A percentile compares a stretch with the other conserved stretches of the same genome.
These are phyloP conservation scores for Hippocampus mohnikei DNA, from an alignment of 2,113 vertebrate genomes.

Conservation along the genomic window DNA sequence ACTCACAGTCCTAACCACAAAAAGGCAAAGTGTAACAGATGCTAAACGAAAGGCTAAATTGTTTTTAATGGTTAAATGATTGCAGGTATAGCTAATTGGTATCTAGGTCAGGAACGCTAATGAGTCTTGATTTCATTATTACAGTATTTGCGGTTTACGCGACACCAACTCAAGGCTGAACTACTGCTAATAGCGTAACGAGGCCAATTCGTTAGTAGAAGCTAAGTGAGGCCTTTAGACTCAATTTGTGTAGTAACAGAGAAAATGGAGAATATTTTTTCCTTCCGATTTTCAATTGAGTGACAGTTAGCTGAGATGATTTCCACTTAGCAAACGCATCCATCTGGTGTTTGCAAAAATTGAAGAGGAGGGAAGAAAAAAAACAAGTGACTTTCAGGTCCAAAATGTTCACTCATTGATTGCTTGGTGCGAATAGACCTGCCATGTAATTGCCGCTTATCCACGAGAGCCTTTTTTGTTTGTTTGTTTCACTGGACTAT, in stretches of 20 bases:
- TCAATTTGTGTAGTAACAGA: not conserved
- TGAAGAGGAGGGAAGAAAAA: not conserved
- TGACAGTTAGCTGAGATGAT: slow-evolving; percentile 2
- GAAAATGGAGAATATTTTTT: not conserved
- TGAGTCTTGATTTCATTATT: not conserved
- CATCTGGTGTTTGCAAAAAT: slow-evolving; percentile 24
- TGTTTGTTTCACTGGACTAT: slow-evolving; percentile 10
- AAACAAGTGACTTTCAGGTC: slow-evolving; percentile 14
- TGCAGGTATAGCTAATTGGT: no score
- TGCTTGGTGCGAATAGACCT: slow-evolving; percentile 43
- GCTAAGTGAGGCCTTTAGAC: not conserved
- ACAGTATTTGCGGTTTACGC: not conserved
- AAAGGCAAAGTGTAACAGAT: no score
- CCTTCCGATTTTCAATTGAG: slow-evolving; percentile 1
- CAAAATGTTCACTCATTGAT: slow-evolving; percentile 33
- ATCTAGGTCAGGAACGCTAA: not conserved
- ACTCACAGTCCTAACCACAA: no score
- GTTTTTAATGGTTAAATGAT: not conserved
- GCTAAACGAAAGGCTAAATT: not conserved
- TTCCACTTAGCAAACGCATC: slow-evolving; percentile 18
- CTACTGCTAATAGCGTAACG: not conserved
- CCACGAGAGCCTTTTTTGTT: slow-evolving; percentile 37
- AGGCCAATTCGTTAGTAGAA: not conserved
- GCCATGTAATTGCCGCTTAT: slow-evolving; percentile 55
- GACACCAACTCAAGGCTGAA: not conserved